phyloP scores from a whole-genome alignment of 2,888 invertebrate genomes.

The Pterobdella sp. region DNA sequence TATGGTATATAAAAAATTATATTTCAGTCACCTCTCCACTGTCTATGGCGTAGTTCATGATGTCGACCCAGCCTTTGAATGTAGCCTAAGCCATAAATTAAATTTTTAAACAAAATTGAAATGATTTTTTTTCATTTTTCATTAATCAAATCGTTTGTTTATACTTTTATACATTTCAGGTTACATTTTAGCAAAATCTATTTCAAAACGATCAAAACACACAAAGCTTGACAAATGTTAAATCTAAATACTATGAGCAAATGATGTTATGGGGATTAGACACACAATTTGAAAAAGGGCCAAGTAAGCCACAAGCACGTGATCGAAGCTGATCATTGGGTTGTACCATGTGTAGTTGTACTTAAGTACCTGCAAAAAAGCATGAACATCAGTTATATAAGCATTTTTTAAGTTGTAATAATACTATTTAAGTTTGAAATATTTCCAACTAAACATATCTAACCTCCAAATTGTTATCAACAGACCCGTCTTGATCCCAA shows the following conservation, averaged over 20 bases:
- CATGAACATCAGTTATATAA: background rate
- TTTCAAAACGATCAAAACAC: background rate
- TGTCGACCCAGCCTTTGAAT: constrained; percentile 96
- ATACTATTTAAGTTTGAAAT: no score
- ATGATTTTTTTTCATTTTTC: no score
- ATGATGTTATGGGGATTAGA: constrained; percentile 3
- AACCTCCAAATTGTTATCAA: background rate
- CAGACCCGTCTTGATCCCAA: constrained; percentile 7
- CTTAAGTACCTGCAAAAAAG: background rate
- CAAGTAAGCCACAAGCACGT: constrained; percentile 91
- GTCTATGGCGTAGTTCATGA: constrained; percentile 96
- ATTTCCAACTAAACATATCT: no score
- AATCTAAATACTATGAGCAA: no score
- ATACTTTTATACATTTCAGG: no score
- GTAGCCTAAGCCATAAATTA: constrained; percentile 62
- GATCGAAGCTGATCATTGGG: constrained; percentile 94
- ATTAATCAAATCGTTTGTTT: no score
- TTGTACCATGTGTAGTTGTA: constrained; percentile 82
- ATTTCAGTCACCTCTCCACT: constrained; percentile 68
- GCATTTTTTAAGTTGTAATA: no score
- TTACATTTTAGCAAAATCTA: no score
- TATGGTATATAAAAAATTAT: no score
- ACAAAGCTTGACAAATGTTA: no score
- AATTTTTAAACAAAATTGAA: no score
- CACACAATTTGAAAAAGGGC: constrained; percentile 84